Evolutionary conservation across 2,797 vertebrate genomes (phyloP), one percentile per base, ranked within the genome.

Genomic region (Distichodus sexfasciatus): DNA sequence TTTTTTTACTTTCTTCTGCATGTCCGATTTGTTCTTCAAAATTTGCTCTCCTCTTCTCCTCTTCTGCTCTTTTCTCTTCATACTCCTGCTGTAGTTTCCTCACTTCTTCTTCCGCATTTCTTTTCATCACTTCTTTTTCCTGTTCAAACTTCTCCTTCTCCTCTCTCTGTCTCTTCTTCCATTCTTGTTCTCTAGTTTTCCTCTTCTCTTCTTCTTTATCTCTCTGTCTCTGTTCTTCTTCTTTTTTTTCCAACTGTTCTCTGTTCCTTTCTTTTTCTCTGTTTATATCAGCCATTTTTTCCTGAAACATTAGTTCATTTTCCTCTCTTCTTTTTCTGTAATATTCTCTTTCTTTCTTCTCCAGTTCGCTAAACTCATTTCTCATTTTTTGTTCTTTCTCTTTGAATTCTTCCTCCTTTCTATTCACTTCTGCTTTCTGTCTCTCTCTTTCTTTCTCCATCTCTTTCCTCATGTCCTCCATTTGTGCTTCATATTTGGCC

Each of bases 1-100:
- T 68, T 54, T 57, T 58, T 57, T 57, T 67, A 57, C 21, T 68
- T 38, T 68, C 40, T 31, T 68, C 66, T 58, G 41, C 41, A 19
- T 58, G 2, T 15, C 28, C 36, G n/a, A 67, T 67, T 46, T 67
- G 35, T 8, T 67, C 40, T n/a, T 67, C 40, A 44, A 66, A 55
- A 21, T 66, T 21, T 6, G 1, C 24, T 57, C 19, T 24, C 35
- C 29, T 67, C 29, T 8, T 46, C 8, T 67, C 50, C 31, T 67
- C 51, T 5, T 57, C 65, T 46, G 28, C 40, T 55, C 6, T 2
- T 3, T 36, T 67, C 38, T 36, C 11, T 67, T 67, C 40, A 57
- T 57, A 55, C 5, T 67, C 28, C 6, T 46, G 2, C 21, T 57
- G 51, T 1, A 46, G 5, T 46, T 57, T 57, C 17, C 23, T 33